Conservation (phyloP, 2,113 vertebrate species). For the Oncorhynchus kisutch region DNA sequence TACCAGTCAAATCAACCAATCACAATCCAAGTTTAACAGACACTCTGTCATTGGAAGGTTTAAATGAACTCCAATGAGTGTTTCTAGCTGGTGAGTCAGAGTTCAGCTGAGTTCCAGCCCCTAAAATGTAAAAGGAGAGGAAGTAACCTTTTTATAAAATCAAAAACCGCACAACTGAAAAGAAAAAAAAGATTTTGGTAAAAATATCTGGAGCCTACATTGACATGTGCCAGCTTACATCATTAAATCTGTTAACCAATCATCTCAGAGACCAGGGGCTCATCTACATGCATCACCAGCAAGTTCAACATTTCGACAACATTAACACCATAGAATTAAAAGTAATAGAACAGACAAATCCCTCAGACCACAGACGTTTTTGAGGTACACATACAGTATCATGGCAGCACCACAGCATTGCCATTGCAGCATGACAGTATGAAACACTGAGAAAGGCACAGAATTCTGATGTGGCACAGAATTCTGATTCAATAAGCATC, state of each 20-base stretch:
- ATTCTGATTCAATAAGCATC: slow-evolving; percentile 39
- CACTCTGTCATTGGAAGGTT: slow-evolving; percentile 45
- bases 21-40: slow-evolving; percentile 44
- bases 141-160: slow-evolving; percentile 74
- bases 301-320: not conserved
- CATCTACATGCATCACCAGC: slow-evolving; percentile 60
- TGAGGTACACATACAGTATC: not conserved
- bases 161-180: slow-evolving; percentile 43
- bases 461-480: slow-evolving; percentile 54
- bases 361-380: not conserved
- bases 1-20: slow-evolving; percentile 61
- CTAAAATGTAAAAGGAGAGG: slow-evolving; percentile 76
- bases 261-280: slow-evolving; percentile 58
- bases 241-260: slow-evolving; percentile 71
- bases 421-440: not conserved
- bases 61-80: slow-evolving; percentile 18
- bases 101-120: slow-evolving; percentile 64
- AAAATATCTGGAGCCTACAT: slow-evolving; percentile 81
- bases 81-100: slow-evolving; percentile 62
- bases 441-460: slow-evolving; percentile 38
- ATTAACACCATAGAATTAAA: slow-evolving; percentile 23
- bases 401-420: not conserved
- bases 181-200: slow-evolving; percentile 72
- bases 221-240: slow-evolving; percentile 72
- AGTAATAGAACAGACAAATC: slow-evolving; percentile 22